Conservation (phyloP, 2,888 invertebrate species). For the Microctonus brassicae region DNA sequence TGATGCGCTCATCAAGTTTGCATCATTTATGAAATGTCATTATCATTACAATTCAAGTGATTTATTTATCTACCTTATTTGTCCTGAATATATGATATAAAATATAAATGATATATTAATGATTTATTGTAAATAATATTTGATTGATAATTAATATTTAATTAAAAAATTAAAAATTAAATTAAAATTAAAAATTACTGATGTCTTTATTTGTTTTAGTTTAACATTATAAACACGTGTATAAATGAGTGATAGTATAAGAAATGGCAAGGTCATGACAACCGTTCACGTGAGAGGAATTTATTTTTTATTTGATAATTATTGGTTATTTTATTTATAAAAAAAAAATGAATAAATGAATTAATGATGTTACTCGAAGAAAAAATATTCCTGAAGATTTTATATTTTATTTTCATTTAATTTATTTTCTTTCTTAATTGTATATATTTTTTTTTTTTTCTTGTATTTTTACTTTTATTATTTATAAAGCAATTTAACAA, state of each 20-base stretch:
- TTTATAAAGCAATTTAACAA: background rate
- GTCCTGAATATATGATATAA: background rate
- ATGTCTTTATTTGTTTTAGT: background rate
- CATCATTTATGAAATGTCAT: background rate
- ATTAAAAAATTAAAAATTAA: background rate
- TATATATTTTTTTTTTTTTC: too few species aligned
- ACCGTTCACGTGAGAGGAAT: background rate
- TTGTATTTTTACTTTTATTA: background rate
- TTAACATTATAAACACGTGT: background rate
- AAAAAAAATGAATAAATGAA: background rate
- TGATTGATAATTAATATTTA: too few species aligned
- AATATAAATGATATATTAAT: too few species aligned
- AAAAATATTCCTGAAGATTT: too few species aligned
- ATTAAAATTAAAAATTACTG: background rate
- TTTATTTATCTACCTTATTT: background rate
- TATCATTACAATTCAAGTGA: background rate
- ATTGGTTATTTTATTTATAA: background rate
- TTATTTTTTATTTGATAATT: background rate
- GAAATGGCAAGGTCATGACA: background rate
- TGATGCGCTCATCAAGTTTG: background rate
- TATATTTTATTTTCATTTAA: too few species aligned
- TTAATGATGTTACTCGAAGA: background rate
- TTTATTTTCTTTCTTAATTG: too few species aligned
- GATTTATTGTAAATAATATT: too few species aligned
- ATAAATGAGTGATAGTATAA: background rate